These are phyloP conservation scores for Coptodon bakossiorum DNA, from an alignment of 2,113 vertebrate genomes.

Conservation along the genomic window DNA sequence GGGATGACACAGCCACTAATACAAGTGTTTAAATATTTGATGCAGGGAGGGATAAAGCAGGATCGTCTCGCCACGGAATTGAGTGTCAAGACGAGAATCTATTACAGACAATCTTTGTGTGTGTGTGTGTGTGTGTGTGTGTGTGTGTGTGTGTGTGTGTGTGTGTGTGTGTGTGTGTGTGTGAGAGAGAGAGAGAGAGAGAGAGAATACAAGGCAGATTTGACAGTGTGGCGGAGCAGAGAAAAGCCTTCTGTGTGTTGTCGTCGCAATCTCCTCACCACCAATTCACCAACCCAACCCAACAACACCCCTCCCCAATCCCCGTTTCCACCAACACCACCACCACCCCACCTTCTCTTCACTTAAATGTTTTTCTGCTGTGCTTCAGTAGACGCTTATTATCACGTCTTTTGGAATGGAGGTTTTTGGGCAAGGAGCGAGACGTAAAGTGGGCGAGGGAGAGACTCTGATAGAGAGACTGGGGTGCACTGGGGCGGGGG, in stretches of 20 bases:
- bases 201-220: conserved; percentile 41
- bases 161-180: conserved; percentile 9
- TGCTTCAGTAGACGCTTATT: conserved; percentile 95
- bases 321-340: conserved; percentile 44
- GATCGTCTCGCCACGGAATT: conserved; percentile 99
- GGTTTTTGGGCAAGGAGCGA: conserved; percentile 20
- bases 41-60: conserved; percentile 98
- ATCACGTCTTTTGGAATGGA: conserved; percentile 78
- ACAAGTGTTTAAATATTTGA: conserved; percentile 99
- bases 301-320: neutral
- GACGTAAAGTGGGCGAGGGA: neutral
- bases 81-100: conserved; percentile 99
- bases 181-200: conserved; percentile 54
- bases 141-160: conserved; percentile 73
- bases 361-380: conserved; percentile 96
- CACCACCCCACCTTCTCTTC: conserved; percentile 71
- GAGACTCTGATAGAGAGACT: neutral
- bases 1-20: conserved; percentile 97
- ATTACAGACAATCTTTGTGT: conserved; percentile 96
- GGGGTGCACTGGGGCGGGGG: neutral
- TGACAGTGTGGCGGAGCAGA: conserved; percentile 53
- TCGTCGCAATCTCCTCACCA: conserved; percentile 64
- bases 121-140: conserved; percentile 14
- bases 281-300: conserved; percentile 50
- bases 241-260: conserved; percentile 90